These are phyloP conservation scores for Aromia moschata DNA, from an alignment of 2,888 invertebrate genomes.

Conservation along the genomic window DNA sequence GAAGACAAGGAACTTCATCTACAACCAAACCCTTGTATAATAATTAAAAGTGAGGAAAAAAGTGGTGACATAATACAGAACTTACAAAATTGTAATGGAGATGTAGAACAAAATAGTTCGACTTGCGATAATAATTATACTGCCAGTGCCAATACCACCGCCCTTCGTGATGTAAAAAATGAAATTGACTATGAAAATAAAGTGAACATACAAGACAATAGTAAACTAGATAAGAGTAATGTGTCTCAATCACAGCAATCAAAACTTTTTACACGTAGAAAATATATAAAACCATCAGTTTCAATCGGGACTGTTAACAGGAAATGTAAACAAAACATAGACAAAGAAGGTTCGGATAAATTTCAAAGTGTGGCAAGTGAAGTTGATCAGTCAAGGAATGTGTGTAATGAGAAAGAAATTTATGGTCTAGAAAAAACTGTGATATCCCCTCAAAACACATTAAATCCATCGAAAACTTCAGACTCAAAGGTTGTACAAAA, in stretches of 20 bases:
- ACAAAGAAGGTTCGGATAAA: slow-evolving; percentile 1
- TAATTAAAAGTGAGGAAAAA: neutral
- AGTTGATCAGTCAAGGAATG: no score
- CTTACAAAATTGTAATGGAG: neutral
- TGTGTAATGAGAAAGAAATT: no score
- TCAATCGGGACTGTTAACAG: slow-evolving; percentile 43
- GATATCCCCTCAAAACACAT: no score
- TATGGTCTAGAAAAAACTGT: no score
- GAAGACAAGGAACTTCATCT: slow-evolving; percentile 2
- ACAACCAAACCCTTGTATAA: neutral
- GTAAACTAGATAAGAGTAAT: neutral
- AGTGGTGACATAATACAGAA: neutral
- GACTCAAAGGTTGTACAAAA: no score
- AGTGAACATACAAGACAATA: no score
- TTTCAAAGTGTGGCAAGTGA: neutral
- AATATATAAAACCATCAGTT: slow-evolving; percentile 49
- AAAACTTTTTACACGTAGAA: slow-evolving; percentile 11
- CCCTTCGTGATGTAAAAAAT: neutral
- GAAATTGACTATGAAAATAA: neutral
- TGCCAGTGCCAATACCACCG: neutral
- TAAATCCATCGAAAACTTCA: no score
- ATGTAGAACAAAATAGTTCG: no score
- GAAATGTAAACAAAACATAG: slow-evolving; percentile 28
- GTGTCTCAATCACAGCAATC: neutral
- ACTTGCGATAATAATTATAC: neutral